phyloP scores from a whole-genome alignment of 2,113 vertebrate genomes.

The Phrynosoma blainvillii region DNA sequence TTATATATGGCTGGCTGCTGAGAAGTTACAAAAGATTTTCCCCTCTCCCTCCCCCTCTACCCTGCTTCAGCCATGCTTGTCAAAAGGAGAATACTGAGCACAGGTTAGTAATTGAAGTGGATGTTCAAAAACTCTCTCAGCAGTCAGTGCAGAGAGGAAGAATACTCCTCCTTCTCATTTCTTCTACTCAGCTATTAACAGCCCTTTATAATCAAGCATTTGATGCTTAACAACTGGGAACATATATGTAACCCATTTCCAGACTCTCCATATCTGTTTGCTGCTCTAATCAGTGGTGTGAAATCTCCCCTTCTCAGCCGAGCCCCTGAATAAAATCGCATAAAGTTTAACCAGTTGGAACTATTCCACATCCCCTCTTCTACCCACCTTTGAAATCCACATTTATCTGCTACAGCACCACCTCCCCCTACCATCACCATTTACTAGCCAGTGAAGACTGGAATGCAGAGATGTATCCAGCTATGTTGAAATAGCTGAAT shows the following conservation, averaged over 20 bases:
- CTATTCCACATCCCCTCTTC: not conserved
- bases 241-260: not conserved
- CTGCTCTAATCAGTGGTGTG: not conserved
- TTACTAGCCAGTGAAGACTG: too few relatives aligned
- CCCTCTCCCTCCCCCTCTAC: constrained; percentile 43
- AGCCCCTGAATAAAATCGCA: not conserved
- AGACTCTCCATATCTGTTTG: not conserved
- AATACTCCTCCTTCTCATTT: constrained; percentile 49
- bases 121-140: constrained; percentile 64
- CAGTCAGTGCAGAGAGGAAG: constrained; percentile 46
- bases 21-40: constrained; percentile 68
- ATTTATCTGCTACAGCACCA: too few relatives aligned
- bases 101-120: constrained; percentile 43
- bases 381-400: too few relatives aligned
- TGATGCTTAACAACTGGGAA: not conserved
- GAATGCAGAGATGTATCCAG: too few relatives aligned
- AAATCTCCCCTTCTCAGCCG: too few relatives aligned
- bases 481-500: too few relatives aligned
- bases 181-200: not conserved
- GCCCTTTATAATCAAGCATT: not conserved
- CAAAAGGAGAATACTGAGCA: constrained; percentile 60
- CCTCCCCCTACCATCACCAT: too few relatives aligned
- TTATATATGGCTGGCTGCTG: constrained; percentile 70
- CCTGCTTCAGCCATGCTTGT: constrained; percentile 32
- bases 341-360: not conserved